Evolutionary conservation across 2,888 invertebrate species (phyloP), one percentile per base, ranked within the genome.

Genomic region (Habrosyne pyritoides): DNA sequence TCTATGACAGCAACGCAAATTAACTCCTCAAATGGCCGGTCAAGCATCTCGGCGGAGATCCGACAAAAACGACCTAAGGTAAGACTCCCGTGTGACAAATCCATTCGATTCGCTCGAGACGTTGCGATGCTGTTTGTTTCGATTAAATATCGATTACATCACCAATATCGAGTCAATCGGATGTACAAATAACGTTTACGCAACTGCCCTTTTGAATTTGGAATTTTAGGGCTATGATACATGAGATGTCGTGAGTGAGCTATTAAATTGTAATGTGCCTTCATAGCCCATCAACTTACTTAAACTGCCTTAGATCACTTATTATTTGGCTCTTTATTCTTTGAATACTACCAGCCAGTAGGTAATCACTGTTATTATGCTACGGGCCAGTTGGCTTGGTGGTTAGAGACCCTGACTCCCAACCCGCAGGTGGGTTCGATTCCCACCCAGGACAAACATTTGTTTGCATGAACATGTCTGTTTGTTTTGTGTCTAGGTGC

Each of bases 111-210:
- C 77, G 80, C 75, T 74, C 71, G 77, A 67, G 69, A 75, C 73
- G 71, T 66, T 68, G 61, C 72, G 67, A 67, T 61, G 64, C 62
- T 56, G 58, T 79, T 78, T 73, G 76, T 74, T 80, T 84, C 82
- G 79, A 83, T 84, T 79, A 69, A 74, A 73, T 73, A 77, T 77
- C 77, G 77, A 84, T 87, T 84, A 79, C 80, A 73, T 74, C 73
- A 76, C 46, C 55, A 58, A 57, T 60, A 69, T 64, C 57, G 64
- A 58, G 42, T 18, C 42, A 48, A 54, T 47, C 54, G 60, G 54
- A 54, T 55, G 54, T 53, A 52, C 54, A 55, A 60, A 52, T 54
- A 51, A 56, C 53, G 26, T 49, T 42, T 42, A 18, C 42, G 42
- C 42, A 42, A 42, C 42, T 42, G 42, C 42, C 42, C 42, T 42